These are phyloP conservation scores for Luscinia luscinia DNA, from an alignment of 2,797 vertebrate genomes.

Conservation along the genomic window DNA sequence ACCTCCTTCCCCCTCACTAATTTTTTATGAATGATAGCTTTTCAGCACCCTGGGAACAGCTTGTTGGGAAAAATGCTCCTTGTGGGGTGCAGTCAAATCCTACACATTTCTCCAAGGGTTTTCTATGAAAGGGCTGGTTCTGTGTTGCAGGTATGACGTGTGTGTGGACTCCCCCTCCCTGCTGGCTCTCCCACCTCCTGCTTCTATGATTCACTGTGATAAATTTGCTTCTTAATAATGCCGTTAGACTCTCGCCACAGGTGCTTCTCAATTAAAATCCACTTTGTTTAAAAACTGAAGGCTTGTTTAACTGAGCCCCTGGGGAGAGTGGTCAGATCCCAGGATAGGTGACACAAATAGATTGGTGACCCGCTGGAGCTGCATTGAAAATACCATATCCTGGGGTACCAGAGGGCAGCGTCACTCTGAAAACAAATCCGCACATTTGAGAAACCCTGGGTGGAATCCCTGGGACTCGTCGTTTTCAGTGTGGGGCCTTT, in stretches of 20 bases:
- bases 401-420: constrained; percentile 34
- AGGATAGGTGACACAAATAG: constrained; percentile 58
- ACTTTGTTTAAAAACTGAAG: constrained; percentile 71
- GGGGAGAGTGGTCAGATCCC: constrained; percentile 42
- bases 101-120: constrained; percentile 58
- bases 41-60: constrained; percentile 77
- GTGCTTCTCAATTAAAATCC: constrained; percentile 70
- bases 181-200: background rate
- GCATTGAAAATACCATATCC: constrained; percentile 46
- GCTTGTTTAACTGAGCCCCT: constrained; percentile 65
- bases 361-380: constrained; percentile 9
- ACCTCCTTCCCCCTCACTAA: constrained; percentile 71
- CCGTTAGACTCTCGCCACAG: constrained; percentile 9
- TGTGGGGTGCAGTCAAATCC: constrained; percentile 67
- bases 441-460: background rate
- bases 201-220: background rate
- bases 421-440: constrained; percentile 16
- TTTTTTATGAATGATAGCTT: constrained; percentile 81
- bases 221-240: constrained; percentile 54
- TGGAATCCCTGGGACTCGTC: background rate
- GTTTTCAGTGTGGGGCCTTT: background rate
- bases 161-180: background rate
- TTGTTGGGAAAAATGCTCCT: constrained; percentile 69
- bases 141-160: constrained; percentile 70
- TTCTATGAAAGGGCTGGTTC: constrained; percentile 62